Conservation (phyloP, 2,113 vertebrate genomes). For the Axis porcinus region DNA sequence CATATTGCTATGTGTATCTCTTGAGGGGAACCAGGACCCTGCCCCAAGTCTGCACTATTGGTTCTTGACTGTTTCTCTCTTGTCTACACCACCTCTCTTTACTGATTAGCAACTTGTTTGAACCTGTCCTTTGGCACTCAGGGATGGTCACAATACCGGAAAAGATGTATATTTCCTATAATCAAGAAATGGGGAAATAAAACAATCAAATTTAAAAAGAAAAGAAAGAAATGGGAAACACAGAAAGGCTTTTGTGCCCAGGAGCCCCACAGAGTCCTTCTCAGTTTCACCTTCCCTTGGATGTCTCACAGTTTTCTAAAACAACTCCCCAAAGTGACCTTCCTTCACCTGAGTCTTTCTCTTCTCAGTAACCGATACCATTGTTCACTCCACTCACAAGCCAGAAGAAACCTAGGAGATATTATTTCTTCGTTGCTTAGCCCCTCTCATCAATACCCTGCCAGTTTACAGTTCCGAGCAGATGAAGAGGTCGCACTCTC, state of each 20-base stretch:
- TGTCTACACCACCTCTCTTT: not conserved
- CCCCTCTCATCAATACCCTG: not conserved
- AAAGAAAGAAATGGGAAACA: not conserved
- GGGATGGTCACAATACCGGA: accelerated
- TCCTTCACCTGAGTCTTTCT: not conserved
- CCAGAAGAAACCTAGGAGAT: not conserved
- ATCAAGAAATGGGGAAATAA: not conserved
- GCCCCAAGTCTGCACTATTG: not conserved
- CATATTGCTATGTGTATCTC: not conserved
- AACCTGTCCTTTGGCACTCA: not conserved
- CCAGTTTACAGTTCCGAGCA: not conserved
- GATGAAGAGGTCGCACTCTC: not conserved
- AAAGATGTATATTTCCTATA: not conserved
- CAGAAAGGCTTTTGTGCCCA: not conserved
- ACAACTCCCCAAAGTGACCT: not conserved
- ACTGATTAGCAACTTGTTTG: not conserved
- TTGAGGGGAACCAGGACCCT: not conserved
- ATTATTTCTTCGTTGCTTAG: not conserved
- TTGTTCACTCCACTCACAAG: not conserved
- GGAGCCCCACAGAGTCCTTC: not conserved
- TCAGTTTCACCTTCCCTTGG: not conserved
- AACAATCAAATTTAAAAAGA: not conserved
- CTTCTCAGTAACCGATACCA: not conserved
- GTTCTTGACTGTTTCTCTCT: not conserved
- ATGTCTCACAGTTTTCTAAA: not conserved